Base-by-base conservation (phyloP, 2,888 invertebrate genomes). In the Lasius fuliginosus region DNA sequence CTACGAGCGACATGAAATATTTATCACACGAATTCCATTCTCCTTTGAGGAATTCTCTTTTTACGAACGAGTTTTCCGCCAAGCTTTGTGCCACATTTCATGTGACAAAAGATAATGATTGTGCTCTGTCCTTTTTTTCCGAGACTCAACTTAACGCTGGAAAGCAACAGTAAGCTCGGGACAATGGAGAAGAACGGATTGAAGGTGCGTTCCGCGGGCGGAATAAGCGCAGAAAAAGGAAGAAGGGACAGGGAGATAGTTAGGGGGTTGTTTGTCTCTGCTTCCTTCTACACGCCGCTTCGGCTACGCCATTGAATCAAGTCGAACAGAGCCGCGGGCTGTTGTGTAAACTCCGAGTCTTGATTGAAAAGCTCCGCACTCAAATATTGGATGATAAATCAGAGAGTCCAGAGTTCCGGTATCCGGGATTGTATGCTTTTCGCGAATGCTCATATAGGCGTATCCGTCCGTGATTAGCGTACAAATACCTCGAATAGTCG, bases 351-450 rank as follows among this genome's bases (percentile, higher is more conserved):
- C 93, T 93, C 88, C 86, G 84, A 30, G 90, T 85, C 91, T 93
- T 94, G 94, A 94, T 94, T 94, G 94, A 94, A 94, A 94, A 94
- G 92, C 93, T 93, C 91, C 91, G 92, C 93, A 92, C 92, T 93
- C 94, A 94, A 94, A 94, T 93, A 94, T 94, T 94, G 93, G 93
- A 94, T 93, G 93, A 94, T 93, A 93, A 94, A 94, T 94, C 93
- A 92, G 91, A 86, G 84, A 89, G 87, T 85, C 86, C 82, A 77
- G 86, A 71, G 79, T 86, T 84, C 85, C 84, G 82, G 83, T 83
- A 89, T 86, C 90, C 30, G 67, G 68, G 86, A 84, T 86, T 85
- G 87, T 79, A 86, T 89, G 85, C 84, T 89, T 33, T 85, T 86
- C 64, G 76, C 74, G 69, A 85, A 85, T 85, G 68, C 74, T 74